Conservation (phyloP, 2,113 vertebrate genomes). For the Mormyrus lacerda region DNA sequence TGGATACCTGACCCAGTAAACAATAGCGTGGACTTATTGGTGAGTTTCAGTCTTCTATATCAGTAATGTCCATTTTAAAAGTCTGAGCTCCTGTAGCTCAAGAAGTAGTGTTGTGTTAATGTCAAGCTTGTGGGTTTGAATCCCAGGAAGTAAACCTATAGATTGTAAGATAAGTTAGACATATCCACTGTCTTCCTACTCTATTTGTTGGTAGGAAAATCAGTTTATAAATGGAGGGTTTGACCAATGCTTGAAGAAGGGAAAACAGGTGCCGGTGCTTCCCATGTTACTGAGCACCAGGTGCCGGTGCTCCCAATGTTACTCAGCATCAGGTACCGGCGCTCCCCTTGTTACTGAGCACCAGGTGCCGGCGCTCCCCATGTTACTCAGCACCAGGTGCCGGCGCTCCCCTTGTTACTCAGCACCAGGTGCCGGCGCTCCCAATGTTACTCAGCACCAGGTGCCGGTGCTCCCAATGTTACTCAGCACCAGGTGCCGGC, state of each 20-base stretch:
- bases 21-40: slow-evolving; percentile 50
- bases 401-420: too few relatives aligned
- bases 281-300: too few relatives aligned
- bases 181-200: background rate
- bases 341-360: too few relatives aligned
- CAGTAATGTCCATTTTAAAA: background rate
- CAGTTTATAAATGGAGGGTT: background rate
- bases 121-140: background rate
- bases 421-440: too few relatives aligned
- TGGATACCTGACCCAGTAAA: slow-evolving; percentile 38
- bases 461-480: too few relatives aligned
- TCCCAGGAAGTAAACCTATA: background rate
- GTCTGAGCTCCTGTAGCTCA: background rate
- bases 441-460: too few relatives aligned
- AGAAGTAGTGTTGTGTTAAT: background rate
- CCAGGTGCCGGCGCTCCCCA: too few relatives aligned
- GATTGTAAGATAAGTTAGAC: background rate
- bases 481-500: too few relatives aligned
- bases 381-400: too few relatives aligned
- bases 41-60: slow-evolving; percentile 33
- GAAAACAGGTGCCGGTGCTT: background rate
- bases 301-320: too few relatives aligned
- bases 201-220: background rate
- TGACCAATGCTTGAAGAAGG: background rate
- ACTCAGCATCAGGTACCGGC: too few relatives aligned